These are phyloP conservation scores for Drosophila mercatorum DNA, from an alignment of 2,888 invertebrate genomes.

Conservation along the genomic window DNA sequence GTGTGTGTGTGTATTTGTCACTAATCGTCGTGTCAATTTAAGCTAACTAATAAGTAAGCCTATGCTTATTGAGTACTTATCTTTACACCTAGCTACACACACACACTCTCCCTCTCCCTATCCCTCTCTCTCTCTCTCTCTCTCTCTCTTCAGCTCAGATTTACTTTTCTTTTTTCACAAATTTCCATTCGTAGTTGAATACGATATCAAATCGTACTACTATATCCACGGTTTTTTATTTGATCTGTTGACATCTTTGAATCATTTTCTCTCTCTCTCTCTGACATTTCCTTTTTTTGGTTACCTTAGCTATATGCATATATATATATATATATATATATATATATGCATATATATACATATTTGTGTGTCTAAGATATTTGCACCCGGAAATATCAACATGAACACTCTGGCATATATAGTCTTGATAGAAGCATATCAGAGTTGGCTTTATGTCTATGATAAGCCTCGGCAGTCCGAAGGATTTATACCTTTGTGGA, in stretches of 20 bases:
- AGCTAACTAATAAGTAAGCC: constrained; percentile 53
- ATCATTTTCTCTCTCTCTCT: constrained; percentile 5
- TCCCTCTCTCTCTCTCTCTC: too few relatives aligned
- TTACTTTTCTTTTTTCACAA: too few relatives aligned
- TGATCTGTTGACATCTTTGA: background rate
- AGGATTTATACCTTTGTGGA: background rate
- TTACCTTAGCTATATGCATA: background rate
- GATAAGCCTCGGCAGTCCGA: background rate
- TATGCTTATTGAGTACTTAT: constrained; percentile 46
- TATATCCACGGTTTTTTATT: background rate
- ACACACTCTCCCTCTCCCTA: background rate
- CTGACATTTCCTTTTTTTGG: background rate
- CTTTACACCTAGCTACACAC: constrained; percentile 26
- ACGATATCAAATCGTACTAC: constrained; percentile 8
- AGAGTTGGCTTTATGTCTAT: background rate
- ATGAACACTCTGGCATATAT: background rate
- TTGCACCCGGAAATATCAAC: too few relatives aligned
- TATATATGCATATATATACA: background rate
- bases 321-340: background rate
- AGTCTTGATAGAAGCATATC: too few relatives aligned
- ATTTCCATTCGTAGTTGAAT: background rate
- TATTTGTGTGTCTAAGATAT: background rate
- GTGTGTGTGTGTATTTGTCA: constrained; percentile 18
- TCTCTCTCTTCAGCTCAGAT: background rate
- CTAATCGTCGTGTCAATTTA: constrained; percentile 46